These are phyloP conservation scores for Ammodytes dubius DNA, from an alignment of 2,113 vertebrate genomes.

Conservation along the genomic window DNA sequence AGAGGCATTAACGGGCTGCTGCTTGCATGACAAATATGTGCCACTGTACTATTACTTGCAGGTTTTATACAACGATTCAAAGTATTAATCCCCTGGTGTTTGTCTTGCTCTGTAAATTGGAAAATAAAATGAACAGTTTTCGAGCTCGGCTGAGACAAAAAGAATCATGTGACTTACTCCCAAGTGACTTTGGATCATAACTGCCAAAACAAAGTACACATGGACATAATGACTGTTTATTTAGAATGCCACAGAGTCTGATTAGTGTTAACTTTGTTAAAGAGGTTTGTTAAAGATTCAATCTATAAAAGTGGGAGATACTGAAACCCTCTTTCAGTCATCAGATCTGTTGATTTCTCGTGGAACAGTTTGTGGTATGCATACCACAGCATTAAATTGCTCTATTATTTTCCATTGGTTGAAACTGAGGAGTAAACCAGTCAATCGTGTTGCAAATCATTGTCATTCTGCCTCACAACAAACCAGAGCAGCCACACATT, in stretches of 20 bases:
- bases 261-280: background rate
- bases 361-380: background rate
- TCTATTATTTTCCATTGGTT: background rate
- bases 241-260: constrained; percentile 7
- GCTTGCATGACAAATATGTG: background rate
- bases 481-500: background rate
- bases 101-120: background rate
- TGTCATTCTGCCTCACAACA: background rate
- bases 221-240: background rate
- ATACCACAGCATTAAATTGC: background rate
- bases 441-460: background rate
- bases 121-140: background rate
- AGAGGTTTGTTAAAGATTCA: background rate
- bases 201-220: background rate
- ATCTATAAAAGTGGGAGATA: background rate
- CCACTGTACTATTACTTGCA: background rate
- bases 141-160: background rate
- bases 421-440: background rate
- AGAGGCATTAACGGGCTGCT: background rate
- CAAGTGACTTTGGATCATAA: background rate
- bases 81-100: background rate
- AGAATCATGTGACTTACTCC: background rate
- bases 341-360: background rate
- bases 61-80: background rate
- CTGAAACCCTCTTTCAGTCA: background rate